Evolutionary conservation across 2,113 vertebrate species (phyloP).

Genomic region (Calidris pygmaea): DNA sequence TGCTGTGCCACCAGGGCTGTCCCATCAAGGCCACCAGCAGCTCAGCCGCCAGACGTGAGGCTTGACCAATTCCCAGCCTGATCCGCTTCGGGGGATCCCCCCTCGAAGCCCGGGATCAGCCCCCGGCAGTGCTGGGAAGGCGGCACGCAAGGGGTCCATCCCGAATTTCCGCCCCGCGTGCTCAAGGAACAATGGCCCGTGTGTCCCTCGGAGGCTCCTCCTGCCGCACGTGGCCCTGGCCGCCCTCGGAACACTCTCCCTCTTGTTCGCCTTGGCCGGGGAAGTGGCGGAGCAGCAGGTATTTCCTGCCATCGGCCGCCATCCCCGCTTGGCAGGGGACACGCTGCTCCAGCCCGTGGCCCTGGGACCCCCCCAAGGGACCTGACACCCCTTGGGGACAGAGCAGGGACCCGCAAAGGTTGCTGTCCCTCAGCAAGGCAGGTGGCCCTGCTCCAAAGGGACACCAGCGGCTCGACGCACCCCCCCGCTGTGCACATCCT

Average conservation of each 20-base stretch:
- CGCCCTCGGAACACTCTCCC: constrained; percentile 1
- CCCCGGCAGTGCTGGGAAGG: not conserved
- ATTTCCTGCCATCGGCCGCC: constrained; percentile 49
- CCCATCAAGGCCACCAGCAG: not conserved
- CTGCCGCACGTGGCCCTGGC: not conserved
- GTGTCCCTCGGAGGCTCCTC: constrained; percentile 53
- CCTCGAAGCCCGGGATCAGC: not conserved
- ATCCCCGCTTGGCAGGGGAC: not conserved
- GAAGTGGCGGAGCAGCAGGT: constrained; percentile 39
- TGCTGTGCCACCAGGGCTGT: not conserved
- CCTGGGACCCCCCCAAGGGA: not conserved
- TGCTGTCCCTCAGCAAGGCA: not conserved
- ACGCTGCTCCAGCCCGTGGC: not conserved
- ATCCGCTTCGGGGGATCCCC: not conserved
- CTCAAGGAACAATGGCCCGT: constrained; percentile 43
- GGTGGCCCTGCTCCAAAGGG: constrained; percentile 24
- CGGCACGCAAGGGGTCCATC: not conserved
- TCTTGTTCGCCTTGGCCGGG: constrained; percentile 23
- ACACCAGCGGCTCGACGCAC: not conserved
- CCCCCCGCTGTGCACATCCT: not conserved
- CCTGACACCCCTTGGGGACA: not conserved
- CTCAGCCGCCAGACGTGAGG: accelerated
- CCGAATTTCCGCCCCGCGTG: not conserved
- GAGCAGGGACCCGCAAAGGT: not conserved
- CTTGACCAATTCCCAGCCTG: not conserved